Evolutionary conservation across 2,113 vertebrate genomes (phyloP).

Genomic region (Mus spicilegus): DNA sequence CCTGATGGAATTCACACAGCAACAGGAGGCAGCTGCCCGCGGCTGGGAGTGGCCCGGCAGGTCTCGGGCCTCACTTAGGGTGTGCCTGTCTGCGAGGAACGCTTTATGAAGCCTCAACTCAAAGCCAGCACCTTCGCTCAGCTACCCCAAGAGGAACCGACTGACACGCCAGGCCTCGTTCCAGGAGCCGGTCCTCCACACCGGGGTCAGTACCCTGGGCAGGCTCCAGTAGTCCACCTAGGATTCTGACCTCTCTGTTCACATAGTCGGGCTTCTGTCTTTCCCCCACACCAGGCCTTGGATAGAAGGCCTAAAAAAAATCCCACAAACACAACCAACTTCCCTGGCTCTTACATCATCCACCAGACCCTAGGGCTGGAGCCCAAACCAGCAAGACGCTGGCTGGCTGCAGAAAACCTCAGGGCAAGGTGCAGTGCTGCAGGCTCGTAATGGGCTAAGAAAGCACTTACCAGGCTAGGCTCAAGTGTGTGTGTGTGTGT

Average conservation of each 20-base stretch:
- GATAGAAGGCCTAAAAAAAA: conserved; percentile 17
- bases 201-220: background rate
- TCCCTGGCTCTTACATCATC: conserved; percentile 13
- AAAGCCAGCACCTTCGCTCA: background rate
- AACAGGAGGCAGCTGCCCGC: background rate
- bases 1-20: background rate
- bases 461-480: background rate
- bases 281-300: background rate
- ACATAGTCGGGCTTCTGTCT: background rate
- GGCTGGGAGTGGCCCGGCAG: background rate
- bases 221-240: background rate
- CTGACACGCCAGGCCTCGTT: background rate
- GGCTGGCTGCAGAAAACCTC: background rate
- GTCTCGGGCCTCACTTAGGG: background rate
- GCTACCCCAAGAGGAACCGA: background rate
- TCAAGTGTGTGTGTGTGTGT: background rate
- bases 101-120: background rate
- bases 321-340: background rate
- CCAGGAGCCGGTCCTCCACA: background rate
- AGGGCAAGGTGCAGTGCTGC: background rate
- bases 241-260: background rate
- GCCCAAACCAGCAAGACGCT: background rate
- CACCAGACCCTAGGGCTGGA: background rate
- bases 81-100: background rate
- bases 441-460: background rate